Evolutionary conservation across 2,888 invertebrate species (phyloP).

Genomic region (Ditylenchus weischeri): DNA sequence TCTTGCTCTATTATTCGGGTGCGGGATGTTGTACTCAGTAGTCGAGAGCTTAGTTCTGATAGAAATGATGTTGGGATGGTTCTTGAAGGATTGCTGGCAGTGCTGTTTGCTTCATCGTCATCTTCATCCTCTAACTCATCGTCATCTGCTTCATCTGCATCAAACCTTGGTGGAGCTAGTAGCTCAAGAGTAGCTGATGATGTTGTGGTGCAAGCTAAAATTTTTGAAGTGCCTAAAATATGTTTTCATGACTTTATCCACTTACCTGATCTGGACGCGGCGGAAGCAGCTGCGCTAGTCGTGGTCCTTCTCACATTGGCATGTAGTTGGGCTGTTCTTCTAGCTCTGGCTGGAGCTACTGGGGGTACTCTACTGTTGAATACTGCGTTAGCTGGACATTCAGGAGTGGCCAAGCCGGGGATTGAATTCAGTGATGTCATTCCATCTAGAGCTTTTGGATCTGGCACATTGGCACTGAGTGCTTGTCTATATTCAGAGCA

Average conservation of each 20-base stretch:
- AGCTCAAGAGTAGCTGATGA: neutral
- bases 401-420: constrained; percentile 18
- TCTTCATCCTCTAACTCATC: neutral
- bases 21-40: too few relatives aligned
- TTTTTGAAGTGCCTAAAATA: neutral
- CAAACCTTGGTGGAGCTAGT: neutral
- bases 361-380: constrained; percentile 15
- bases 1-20: too few relatives aligned
- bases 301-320: neutral
- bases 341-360: constrained; percentile 3
- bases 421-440: constrained; percentile 12
- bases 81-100: too few relatives aligned
- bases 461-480: constrained; percentile 15
- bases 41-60: too few relatives aligned
- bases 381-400: constrained; percentile 19
- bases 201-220: neutral
- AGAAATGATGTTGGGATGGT: too few relatives aligned
- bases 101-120: too few relatives aligned
- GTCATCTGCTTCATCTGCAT: constrained; percentile 1
- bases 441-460: constrained; percentile 15
- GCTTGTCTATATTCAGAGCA: constrained; percentile 21
- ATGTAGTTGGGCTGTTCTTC: constrained; percentile 8
- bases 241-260: neutral
- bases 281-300: neutral
- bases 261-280: neutral